phyloP scores from a whole-genome alignment of 2,888 invertebrate species.

The Cactoblastis cactorum region DNA sequence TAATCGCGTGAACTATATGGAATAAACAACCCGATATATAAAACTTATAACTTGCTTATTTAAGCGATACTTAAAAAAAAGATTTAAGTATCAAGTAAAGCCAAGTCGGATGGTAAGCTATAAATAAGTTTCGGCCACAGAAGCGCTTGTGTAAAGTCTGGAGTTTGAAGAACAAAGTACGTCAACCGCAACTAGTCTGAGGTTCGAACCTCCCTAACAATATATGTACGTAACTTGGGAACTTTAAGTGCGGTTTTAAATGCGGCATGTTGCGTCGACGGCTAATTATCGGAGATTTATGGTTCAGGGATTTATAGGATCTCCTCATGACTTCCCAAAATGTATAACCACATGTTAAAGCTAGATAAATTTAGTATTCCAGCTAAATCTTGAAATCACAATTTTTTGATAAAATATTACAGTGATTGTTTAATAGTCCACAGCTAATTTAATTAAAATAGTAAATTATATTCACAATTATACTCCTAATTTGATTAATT shows the following conservation, averaged over 20 bases:
- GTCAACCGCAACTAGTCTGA: neutral
- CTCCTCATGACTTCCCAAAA: neutral
- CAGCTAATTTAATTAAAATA: no score
- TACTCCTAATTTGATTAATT: no score
- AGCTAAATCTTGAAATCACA: no score
- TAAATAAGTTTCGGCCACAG: neutral
- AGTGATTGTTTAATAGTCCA: no score
- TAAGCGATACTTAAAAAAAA: no score
- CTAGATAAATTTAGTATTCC: no score
- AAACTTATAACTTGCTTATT: no score
- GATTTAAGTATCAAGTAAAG: neutral
- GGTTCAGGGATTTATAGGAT: neutral
- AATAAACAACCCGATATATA: no score
- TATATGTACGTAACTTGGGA: neutral
- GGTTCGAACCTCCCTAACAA: neutral
- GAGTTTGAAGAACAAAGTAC: neutral
- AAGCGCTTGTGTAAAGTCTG: neutral
- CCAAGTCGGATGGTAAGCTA: neutral
- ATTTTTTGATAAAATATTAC: no score
- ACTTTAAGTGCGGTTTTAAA: conserved; percentile 2
- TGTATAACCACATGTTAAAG: neutral
- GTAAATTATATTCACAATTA: no score
- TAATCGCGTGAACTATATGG: no score
- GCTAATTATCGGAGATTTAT: conserved; percentile 12
- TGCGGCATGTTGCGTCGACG: neutral